These are phyloP conservation scores for Potorous gilbertii DNA, from an alignment of 2,797 vertebrate species.

Conservation along the genomic window DNA sequence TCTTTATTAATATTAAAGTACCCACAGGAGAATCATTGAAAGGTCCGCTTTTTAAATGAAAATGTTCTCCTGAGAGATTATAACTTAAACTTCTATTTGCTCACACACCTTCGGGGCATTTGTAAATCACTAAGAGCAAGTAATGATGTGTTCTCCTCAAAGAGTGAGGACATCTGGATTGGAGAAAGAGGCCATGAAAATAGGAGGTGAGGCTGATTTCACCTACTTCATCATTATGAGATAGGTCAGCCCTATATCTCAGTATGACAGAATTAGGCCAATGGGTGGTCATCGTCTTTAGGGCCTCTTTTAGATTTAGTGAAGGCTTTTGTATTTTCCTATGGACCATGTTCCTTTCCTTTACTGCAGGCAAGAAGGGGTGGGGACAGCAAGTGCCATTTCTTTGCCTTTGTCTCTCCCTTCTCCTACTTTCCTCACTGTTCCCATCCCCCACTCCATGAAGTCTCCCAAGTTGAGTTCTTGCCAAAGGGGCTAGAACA, in stretches of 20 bases:
- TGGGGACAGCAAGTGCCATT: not conserved
- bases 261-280: not conserved
- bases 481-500: not conserved
- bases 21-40: not conserved
- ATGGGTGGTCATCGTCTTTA: not conserved
- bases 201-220: not conserved
- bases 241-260: not conserved
- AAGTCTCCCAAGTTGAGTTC: not conserved
- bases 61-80: not conserved
- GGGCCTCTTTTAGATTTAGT: not conserved
- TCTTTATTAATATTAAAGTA: not conserved
- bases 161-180: not conserved
- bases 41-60: not conserved
- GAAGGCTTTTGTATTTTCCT: not conserved
- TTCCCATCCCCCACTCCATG: not conserved
- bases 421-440: not conserved
- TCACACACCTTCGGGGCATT: not conserved
- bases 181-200: not conserved
- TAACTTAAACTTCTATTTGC: not conserved
- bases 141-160: not conserved
- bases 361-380: not conserved
- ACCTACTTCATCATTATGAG: not conserved
- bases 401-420: not conserved
- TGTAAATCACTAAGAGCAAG: not conserved
- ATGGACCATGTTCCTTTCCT: not conserved